Evolutionary conservation across 1,140 invertebrate species (phyloP).

Genomic region (Drosophila nikananu): DNA sequence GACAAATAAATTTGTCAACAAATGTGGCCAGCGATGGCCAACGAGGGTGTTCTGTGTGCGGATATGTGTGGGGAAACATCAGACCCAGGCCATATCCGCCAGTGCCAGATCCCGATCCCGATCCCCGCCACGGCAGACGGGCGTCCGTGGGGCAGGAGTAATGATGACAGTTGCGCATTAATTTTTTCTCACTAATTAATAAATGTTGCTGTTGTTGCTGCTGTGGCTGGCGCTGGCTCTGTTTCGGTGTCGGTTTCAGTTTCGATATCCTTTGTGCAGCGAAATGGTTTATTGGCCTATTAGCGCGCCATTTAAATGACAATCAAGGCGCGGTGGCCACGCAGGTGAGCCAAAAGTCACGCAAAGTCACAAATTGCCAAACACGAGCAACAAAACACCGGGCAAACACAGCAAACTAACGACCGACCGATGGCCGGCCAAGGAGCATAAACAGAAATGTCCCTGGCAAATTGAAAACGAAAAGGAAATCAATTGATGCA

Average conservation of each 20-base stretch:
- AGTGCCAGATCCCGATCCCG: conserved; percentile 23
- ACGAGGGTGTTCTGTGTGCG: conserved; percentile 40
- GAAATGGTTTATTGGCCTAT: conserved; percentile 84
- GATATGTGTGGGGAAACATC: conserved; percentile 14
- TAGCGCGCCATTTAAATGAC: conserved; percentile 82
- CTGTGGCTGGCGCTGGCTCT: neutral
- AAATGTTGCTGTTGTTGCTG: conserved; percentile 58
- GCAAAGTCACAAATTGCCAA: conserved; percentile 70
- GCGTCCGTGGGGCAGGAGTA: conserved; percentile 48
- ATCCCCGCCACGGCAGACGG: conserved; percentile 7
- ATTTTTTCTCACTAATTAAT: conserved; percentile 84
- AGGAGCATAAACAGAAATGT: conserved; percentile 63
- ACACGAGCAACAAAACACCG: conserved; percentile 30
- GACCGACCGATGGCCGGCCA: conserved; percentile 25
- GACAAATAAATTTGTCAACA: conserved; percentile 84
- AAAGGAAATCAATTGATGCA: conserved; percentile 81
- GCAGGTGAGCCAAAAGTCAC: conserved; percentile 77
- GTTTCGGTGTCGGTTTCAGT: conserved; percentile 27
- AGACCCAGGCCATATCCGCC: conserved; percentile 24
- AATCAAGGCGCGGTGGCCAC: conserved; percentile 70
- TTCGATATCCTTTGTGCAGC: conserved; percentile 56
- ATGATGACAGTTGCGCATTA: conserved; percentile 78
- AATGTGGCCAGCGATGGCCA: conserved; percentile 62
- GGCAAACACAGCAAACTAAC: conserved; percentile 45
- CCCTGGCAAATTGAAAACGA: conserved; percentile 71